Base-by-base conservation (phyloP, 2,888 invertebrate genomes). In the Hemithea aestivaria region DNA sequence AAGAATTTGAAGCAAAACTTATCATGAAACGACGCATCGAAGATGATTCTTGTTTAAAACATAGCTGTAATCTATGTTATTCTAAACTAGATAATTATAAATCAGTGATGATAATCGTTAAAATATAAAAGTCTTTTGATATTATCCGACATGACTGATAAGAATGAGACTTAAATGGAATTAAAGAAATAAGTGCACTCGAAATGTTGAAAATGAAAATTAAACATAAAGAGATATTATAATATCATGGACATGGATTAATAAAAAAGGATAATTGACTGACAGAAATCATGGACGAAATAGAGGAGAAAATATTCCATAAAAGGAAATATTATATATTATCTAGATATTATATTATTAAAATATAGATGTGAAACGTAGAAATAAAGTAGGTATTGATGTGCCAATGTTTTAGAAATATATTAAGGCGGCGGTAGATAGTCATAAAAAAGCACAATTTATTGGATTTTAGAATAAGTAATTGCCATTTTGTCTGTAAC, bases 21-120 rank as follows among this genome's bases (percentile, higher is more conserved):
- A 16, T 16, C 3, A 16, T 4, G 51, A 46, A 69, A 65, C 66
- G 59, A 58, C 58, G 65, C 69, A 70, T 67, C 67, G 71, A 73
- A 72, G 48, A 59, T 53, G 44, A 48, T 36, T 60, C 49, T 60
- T 53, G 53, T 56, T 57, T 59, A 54, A 62, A 58, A 34, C 56
- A 64, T 70, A 66, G 69, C 64, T 70, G 66, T 72, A 68, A 67
- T 56, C 60, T 58, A 65, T 58, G 59, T 61, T 51, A 66, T 66
- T 70, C 57, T 72, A 66, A 63, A 74, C 64, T 72, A 66, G 46
- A 56, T 58, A 55, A 45, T 35, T 34, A 56, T 56, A 56, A 58
- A 62, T 56, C 59, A 58, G 47, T 50, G 48, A 60, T 52, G 48
- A 51, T 57, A 55, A 49, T 45, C 35, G 35, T 48, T 48, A 51